phyloP scores from a whole-genome alignment of 1,140 invertebrate genomes.

The Gonatopus flavifemur region DNA sequence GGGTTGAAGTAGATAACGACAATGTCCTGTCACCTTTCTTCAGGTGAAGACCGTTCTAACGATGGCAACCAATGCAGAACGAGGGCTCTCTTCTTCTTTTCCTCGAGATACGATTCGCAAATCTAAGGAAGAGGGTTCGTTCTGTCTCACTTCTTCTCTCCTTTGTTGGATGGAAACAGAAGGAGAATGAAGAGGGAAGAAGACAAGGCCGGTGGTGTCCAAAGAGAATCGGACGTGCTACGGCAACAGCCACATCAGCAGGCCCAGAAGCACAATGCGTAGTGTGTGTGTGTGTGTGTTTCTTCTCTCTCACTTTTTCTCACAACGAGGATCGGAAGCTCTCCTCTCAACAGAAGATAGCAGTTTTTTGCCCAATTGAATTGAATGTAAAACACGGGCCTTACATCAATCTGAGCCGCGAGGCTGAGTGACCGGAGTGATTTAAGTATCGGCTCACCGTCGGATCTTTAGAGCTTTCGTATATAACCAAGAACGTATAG shows the following conservation, averaged over 20 bases:
- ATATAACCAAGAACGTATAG: conserved; percentile 3
- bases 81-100: conserved; percentile 22
- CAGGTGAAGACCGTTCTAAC: conserved; percentile 22
- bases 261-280: conserved; percentile 34
- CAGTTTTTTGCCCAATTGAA: conserved; percentile 57
- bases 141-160: too few species aligned
- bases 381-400: conserved; percentile 59
- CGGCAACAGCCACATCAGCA: neutral
- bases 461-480: conserved; percentile 42
- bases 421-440: conserved; percentile 54
- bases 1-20: conserved; percentile 34
- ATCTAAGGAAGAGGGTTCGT: too few species aligned
- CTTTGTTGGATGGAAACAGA: neutral
- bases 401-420: conserved; percentile 58
- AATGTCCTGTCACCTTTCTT: conserved; percentile 27
- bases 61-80: too few species aligned
- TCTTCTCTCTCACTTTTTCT: neutral
- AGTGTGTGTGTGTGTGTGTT: neutral
- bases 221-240: conserved; percentile 9
- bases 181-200: conserved; percentile 5
- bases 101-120: neutral
- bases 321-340: too few species aligned
- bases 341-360: conserved; percentile 42
- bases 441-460: conserved; percentile 46
- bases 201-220: conserved; percentile 17